These are phyloP conservation scores for Enteromius radiatus DNA, from an alignment of 2,797 vertebrate species.

Conservation along the genomic window DNA sequence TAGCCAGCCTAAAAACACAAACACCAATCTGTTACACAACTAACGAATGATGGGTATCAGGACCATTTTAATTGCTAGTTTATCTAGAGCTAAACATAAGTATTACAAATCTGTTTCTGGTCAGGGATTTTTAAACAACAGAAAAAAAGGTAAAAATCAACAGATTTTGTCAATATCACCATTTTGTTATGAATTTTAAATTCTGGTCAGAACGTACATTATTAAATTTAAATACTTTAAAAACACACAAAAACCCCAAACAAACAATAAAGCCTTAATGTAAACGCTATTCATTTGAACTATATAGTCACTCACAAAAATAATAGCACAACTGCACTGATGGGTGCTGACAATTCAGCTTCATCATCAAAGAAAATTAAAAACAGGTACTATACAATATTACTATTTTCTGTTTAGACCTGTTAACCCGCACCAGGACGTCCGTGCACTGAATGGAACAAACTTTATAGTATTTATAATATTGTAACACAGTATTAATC, in stretches of 20 bases:
- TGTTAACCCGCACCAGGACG: too few relatives aligned
- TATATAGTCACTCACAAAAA: background rate
- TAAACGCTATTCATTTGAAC: background rate
- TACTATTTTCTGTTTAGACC: background rate
- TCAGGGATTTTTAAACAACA: background rate
- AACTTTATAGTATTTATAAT: background rate
- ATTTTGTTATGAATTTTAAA: background rate
- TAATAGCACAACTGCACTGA: background rate
- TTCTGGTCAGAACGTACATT: background rate
- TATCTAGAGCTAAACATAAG: background rate
- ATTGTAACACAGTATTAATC: background rate
- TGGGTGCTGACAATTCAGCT: background rate
- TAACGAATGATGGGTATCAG: background rate
- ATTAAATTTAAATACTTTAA: too few relatives aligned
- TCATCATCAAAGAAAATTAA: background rate
- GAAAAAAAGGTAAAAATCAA: too few relatives aligned
- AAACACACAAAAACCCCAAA: too few relatives aligned
- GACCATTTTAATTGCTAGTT: background rate
- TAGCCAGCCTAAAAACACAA: constrained; percentile 87
- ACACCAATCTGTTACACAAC: constrained; percentile 2
- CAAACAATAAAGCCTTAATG: background rate
- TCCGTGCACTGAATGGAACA: too few relatives aligned
- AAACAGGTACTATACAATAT: background rate
- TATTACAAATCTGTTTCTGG: background rate
- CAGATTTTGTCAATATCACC: background rate